Evolutionary conservation across 2,113 vertebrate species (phyloP).

Genomic region (Otocyon megalotis): DNA sequence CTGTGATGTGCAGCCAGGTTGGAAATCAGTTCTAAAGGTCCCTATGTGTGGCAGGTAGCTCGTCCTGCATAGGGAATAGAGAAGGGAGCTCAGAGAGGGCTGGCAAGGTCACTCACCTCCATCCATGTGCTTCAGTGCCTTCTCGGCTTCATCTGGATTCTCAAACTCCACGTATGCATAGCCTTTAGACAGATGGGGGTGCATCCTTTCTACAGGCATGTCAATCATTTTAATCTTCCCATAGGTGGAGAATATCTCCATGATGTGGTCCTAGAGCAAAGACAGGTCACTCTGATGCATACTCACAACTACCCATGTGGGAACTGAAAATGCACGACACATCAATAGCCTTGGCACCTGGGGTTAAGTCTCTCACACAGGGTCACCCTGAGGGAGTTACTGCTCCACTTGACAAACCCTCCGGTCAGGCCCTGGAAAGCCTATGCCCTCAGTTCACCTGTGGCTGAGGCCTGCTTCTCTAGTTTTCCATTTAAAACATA

Average conservation of each 20-base stretch:
- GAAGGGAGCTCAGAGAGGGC: background rate
- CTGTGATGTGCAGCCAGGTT: background rate
- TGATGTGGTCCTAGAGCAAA: constrained; percentile 94
- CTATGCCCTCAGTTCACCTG: background rate
- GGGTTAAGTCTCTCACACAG: background rate
- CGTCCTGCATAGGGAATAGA: background rate
- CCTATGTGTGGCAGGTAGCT: background rate
- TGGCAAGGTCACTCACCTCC: constrained; percentile 89
- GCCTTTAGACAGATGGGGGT: constrained; percentile 95
- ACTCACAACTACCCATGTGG: background rate
- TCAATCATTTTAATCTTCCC: constrained; percentile 99
- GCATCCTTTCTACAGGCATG: constrained; percentile 95
- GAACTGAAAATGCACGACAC: background rate
- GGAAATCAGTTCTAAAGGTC: background rate
- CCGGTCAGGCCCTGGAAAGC: background rate
- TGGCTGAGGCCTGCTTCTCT: background rate
- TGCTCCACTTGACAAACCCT: background rate
- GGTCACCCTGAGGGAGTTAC: background rate
- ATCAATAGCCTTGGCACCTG: background rate
- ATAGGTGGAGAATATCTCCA: constrained; percentile 97
- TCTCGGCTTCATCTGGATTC: constrained; percentile 94
- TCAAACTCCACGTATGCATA: constrained; percentile 98
- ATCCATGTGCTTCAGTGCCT: constrained; percentile 98
- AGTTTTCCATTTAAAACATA: background rate
- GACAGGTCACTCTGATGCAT: background rate